Conservation (phyloP, 2,888 invertebrate species). For the Homarus gammarus region DNA sequence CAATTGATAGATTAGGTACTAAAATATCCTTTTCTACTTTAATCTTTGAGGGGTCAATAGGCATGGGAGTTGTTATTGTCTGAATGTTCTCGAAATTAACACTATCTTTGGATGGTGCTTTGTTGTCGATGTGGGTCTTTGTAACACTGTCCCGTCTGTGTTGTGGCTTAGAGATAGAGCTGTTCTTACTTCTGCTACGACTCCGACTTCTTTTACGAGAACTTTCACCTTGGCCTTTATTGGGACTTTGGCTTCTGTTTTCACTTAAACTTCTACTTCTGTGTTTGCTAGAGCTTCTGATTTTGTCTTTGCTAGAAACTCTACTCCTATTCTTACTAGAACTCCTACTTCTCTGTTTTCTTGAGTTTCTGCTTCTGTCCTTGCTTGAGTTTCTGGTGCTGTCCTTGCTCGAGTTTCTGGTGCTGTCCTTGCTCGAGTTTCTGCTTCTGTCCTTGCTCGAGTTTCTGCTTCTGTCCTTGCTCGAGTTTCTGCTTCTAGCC, state of each 20-base stretch:
- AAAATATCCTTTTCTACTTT: conserved; percentile 45
- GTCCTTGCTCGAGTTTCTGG: conserved; percentile 41
- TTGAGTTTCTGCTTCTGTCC: background rate
- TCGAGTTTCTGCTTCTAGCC: conserved; percentile 8
- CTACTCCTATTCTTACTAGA: background rate
- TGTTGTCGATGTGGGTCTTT: background rate
- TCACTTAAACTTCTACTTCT: conserved; percentile 7
- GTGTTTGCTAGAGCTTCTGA: background rate
- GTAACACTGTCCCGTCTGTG: background rate
- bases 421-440: conserved; percentile 24
- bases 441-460: conserved; percentile 19
- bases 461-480: conserved; percentile 20
- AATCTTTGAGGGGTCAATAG: conserved; percentile 47
- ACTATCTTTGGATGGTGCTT: background rate
- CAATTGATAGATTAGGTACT: conserved; percentile 46
- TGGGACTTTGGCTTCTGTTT: background rate
- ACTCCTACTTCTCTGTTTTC: conserved; percentile 16
- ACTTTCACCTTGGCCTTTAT: background rate
- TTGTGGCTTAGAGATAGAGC: background rate
- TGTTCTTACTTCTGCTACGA: background rate
- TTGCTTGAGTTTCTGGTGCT: conserved; percentile 43
- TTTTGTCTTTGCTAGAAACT: conserved; percentile 1
- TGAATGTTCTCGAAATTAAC: background rate
- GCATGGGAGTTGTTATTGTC: conserved; percentile 55
- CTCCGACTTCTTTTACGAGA: background rate